Conservation (phyloP, 2,113 vertebrate species). For the Cyprinodon variegatus region DNA sequence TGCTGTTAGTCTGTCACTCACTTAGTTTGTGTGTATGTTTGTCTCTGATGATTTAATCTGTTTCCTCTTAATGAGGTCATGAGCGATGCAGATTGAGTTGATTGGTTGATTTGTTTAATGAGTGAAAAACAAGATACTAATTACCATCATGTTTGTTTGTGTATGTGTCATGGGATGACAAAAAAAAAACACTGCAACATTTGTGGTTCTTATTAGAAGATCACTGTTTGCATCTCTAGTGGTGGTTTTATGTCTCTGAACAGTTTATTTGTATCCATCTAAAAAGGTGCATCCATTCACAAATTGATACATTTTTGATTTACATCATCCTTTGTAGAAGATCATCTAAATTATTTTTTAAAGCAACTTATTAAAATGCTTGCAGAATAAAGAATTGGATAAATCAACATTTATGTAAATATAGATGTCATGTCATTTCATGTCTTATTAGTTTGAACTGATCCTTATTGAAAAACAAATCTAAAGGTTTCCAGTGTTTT, state of each 20-base stretch:
- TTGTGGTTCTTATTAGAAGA: slow-evolving; percentile 23
- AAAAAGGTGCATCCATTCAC: background rate
- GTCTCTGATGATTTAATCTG: slow-evolving; percentile 33
- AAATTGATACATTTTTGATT: background rate
- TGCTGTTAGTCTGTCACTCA: background rate
- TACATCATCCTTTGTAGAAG: too few relatives aligned
- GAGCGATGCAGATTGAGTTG: slow-evolving; percentile 10
- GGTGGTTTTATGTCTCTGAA: background rate
- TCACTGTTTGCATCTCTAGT: background rate
- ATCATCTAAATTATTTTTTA: too few relatives aligned
- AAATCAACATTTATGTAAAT: too few relatives aligned
- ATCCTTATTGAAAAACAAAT: too few relatives aligned
- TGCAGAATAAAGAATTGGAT: too few relatives aligned
- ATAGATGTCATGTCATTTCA: too few relatives aligned
- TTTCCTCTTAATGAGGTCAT: slow-evolving; percentile 37
- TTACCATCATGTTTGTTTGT: slow-evolving; percentile 15
- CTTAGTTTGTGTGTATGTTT: background rate
- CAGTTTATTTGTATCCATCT: background rate
- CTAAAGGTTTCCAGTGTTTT: too few relatives aligned
- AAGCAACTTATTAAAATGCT: too few relatives aligned
- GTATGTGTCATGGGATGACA: slow-evolving; percentile 20
- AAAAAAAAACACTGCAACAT: background rate
- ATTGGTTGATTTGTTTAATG: slow-evolving; percentile 49
- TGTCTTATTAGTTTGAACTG: too few relatives aligned
- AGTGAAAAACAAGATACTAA: slow-evolving; percentile 33